Conservation (phyloP, 2,888 invertebrate genomes). For the Glaucopsyche alexis region DNA sequence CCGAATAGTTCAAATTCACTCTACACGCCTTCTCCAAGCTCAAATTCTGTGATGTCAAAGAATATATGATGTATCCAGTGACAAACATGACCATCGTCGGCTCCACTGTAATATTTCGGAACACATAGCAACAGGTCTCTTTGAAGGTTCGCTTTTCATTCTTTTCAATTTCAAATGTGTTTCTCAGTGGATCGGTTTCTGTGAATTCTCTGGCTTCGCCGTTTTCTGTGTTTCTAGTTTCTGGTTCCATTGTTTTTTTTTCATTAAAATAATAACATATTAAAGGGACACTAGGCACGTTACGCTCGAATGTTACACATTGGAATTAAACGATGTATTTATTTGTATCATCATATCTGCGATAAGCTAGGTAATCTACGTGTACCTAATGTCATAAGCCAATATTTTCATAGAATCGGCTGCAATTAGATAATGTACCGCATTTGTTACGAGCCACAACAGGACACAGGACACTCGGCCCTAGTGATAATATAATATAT, state of each 20-base stretch:
- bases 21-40: slow-evolving; percentile 91
- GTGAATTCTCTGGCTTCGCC: slow-evolving; percentile 39
- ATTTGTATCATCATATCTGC: slow-evolving; percentile 16
- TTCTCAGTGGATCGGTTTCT: slow-evolving; percentile 49
- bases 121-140: slow-evolving; percentile 43
- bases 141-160: slow-evolving; percentile 42
- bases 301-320: slow-evolving; percentile 18
- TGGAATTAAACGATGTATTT: slow-evolving; percentile 12
- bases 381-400: neutral
- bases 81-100: slow-evolving; percentile 57
- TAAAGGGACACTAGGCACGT: neutral
- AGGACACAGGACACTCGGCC: neutral
- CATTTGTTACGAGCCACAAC: neutral
- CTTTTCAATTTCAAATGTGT: slow-evolving; percentile 35
- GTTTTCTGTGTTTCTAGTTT: neutral
- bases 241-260: neutral
- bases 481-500: too few relatives aligned
- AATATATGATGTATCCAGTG: slow-evolving; percentile 66
- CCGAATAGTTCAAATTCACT: slow-evolving; percentile 86
- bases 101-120: slow-evolving; percentile 59
- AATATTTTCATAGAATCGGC: slow-evolving; percentile 9
- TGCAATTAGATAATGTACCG: slow-evolving; percentile 1
- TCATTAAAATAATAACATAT: neutral
- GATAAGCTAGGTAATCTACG: slow-evolving; percentile 27
- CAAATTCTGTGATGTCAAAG: slow-evolving; percentile 88